Percentiles rank a stretch among this genome's conserved stretches.
phyloP scores from a whole-genome alignment of 2,113 vertebrate species.

The Rhizomys pruinosus region DNA sequence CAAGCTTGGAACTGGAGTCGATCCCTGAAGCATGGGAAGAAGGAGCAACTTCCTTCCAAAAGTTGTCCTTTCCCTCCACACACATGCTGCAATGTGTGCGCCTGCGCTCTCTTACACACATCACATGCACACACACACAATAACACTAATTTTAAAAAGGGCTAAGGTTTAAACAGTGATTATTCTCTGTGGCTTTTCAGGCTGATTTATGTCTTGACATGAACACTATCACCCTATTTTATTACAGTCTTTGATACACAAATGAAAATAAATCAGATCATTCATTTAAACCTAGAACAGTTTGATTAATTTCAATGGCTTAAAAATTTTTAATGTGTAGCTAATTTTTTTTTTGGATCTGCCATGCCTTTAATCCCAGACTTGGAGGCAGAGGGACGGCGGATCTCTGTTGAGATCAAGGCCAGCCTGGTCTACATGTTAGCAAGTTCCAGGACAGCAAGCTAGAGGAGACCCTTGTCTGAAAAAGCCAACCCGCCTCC shows the following conservation, averaged over 20 bases:
- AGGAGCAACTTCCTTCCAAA: background rate
- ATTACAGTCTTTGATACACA: slow-evolving; percentile 65
- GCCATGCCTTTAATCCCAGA: too few species aligned
- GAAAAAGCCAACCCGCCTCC: too few species aligned
- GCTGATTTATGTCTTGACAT: slow-evolving; percentile 14
- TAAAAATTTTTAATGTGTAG: too few species aligned
- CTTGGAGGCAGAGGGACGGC: too few species aligned
- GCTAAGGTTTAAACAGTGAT: background rate
- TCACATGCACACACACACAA: too few species aligned
- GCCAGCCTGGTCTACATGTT: too few species aligned
- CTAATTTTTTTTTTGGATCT: too few species aligned
- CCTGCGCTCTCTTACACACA: too few species aligned
- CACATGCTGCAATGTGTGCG: too few species aligned
- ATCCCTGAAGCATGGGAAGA: background rate
- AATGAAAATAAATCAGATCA: slow-evolving; percentile 65
- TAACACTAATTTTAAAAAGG: background rate
- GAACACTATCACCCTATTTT: slow-evolving; percentile 55
- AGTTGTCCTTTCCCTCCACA: background rate
- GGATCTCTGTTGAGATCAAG: too few species aligned
- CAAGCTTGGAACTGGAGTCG: background rate
- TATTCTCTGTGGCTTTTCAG: slow-evolving; percentile 3
- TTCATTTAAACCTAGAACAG: slow-evolving; percentile 8
- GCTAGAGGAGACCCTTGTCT: too few species aligned
- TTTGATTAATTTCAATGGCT: slow-evolving; percentile 31
- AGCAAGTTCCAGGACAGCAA: too few species aligned